Evolutionary conservation across 30 jellyfish, hydroid and myxozoan genomes (phyloP), one percentile per base, ranked within the genome.

Genomic region (Catostylus mosaicus): DNA sequence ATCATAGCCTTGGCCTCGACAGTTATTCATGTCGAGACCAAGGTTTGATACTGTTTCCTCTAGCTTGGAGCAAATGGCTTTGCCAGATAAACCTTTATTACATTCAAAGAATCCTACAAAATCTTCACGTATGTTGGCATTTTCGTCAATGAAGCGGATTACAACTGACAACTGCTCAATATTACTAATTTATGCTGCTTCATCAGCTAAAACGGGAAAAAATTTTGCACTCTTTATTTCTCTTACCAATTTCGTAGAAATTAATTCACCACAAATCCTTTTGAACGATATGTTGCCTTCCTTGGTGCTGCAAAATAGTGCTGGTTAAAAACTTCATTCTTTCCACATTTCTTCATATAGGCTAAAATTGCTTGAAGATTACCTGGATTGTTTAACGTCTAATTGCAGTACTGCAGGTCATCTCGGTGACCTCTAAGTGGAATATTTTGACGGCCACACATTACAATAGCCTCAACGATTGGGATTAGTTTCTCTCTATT

Each of bases 391-490:
- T 61, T 84, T 11, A 19, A 38, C 12, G 54, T 26, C 32, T 61
- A 56, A 24, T 83, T 81, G 37, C 4, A 43, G n/a, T 59, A 62
- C 68, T 84, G 30, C 14, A 68, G 24, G 50, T 88, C 94, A 62
- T 78, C 96, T 1, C 94, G 32, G 54, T 88, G 96, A 14, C 96
- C 94, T 78, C 96, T 38, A 14, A 88, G 51, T 1, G 96, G 65
- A 47, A 88, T 78, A 40, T 71, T 78, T 57, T 66, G 78, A 23
- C 89, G 83, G 9, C 84, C 84, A 80, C 93, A 79, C 4, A 88
- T 48, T 19, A 75, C 65, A 0, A 57, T 59, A 30, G 90, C 82
- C 50, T 64, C 90, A 40, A 86, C 96, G 23, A 86, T 86, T 10
- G 90, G 90, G 7, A 61, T 40, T 32, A 86, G 73, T 26, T 59